A percentile compares a stretch with the other conserved stretches of the same genome.
Conservation (phyloP, 2,888 invertebrate genomes). For the Agrotis ipsilon region DNA sequence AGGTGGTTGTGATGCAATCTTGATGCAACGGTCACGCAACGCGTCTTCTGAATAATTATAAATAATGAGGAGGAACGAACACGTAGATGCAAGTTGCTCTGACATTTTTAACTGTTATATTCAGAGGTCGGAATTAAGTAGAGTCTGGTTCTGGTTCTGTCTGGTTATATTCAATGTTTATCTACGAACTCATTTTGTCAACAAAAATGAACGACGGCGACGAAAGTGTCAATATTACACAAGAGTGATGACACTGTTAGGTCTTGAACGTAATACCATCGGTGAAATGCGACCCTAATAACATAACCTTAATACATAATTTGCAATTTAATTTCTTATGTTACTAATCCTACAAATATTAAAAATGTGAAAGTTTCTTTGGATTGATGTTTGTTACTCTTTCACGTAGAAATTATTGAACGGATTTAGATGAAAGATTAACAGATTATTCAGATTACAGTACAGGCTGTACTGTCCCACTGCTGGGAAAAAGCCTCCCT, state of each 20-base stretch:
- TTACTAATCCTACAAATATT: too few species aligned
- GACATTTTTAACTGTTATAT: background rate
- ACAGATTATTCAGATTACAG: too few species aligned
- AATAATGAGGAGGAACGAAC: conserved; percentile 32
- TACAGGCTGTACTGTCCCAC: too few species aligned
- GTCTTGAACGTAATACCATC: background rate
- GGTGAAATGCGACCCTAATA: background rate
- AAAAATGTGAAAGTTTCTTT: too few species aligned
- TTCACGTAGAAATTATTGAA: too few species aligned
- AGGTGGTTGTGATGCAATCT: conserved; percentile 56
- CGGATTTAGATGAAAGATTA: too few species aligned
- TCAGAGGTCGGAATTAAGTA: too few species aligned
- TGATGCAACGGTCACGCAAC: conserved; percentile 61
- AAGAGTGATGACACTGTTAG: too few species aligned
- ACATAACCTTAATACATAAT: background rate
- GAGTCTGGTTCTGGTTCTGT: too few species aligned
- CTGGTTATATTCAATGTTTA: background rate
- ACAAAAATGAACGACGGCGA: background rate
- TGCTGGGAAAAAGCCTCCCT: too few species aligned
- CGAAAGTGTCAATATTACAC: too few species aligned
- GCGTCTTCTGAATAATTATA: conserved; percentile 58
- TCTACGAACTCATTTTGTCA: background rate
- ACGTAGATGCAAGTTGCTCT: conserved; percentile 5
- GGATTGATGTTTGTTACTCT: too few species aligned
- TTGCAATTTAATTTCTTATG: background rate